phyloP scores from a whole-genome alignment of 2,888 invertebrate species.

The Apomyelois bistriatella region DNA sequence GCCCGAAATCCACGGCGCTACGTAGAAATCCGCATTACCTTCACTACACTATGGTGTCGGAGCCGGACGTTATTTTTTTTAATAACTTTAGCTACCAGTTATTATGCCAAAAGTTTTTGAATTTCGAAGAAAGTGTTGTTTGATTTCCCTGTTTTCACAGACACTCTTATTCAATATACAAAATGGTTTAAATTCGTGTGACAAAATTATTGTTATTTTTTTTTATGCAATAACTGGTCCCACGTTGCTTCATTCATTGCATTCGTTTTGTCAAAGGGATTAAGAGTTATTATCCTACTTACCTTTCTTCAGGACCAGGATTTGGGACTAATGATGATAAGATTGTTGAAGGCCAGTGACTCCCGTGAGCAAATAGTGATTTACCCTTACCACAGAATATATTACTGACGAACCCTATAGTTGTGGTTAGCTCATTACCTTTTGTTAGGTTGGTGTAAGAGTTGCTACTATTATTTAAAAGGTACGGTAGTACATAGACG shows the following conservation, averaged over 20 bases:
- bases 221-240: background rate
- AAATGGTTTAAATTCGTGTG: background rate
- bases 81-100: constrained; percentile 27
- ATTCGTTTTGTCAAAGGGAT: constrained; percentile 51
- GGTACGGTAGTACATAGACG: too few species aligned
- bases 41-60: constrained; percentile 47
- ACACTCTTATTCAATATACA: background rate
- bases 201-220: background rate
- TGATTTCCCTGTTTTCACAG: background rate
- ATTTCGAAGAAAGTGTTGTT: constrained; percentile 32
- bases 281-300: constrained; percentile 48
- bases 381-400: too few species aligned
- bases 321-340: constrained; percentile 63
- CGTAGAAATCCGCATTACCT: too few species aligned
- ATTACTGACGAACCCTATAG: too few species aligned
- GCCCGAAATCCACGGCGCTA: constrained; percentile 41
- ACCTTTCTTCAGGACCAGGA: constrained; percentile 46
- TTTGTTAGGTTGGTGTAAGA: too few species aligned
- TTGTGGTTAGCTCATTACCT: too few species aligned
- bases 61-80: constrained; percentile 59
- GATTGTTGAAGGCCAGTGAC: constrained; percentile 39
- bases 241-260: constrained; percentile 38
- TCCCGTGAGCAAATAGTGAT: background rate
- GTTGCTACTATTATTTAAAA: too few species aligned
- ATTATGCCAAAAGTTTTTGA: constrained; percentile 20